Percentiles rank a stretch among this genome's conserved stretches.
These are phyloP conservation scores for Fregata magnificens DNA, from an alignment of 2,113 vertebrate genomes.

Conservation along the genomic window DNA sequence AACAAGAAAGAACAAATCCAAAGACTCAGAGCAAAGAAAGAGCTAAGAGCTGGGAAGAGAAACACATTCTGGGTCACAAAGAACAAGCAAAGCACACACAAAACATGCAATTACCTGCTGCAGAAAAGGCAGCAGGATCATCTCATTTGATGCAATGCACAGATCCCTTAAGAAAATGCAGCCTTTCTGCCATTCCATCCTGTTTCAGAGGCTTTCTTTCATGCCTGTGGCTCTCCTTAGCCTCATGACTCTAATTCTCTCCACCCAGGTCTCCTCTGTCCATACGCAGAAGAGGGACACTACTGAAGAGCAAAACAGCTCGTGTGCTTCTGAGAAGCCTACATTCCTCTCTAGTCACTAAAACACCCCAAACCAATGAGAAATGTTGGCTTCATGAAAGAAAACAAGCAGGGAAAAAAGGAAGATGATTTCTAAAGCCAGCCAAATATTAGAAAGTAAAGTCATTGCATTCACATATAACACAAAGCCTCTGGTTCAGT, in stretches of 20 bases:
- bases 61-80: not conserved
- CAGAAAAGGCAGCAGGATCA: not conserved
- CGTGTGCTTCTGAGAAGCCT: not conserved
- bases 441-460: conserved; percentile 8
- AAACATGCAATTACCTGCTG: not conserved
- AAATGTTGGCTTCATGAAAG: not conserved
- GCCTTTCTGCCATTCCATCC: not conserved
- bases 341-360: not conserved
- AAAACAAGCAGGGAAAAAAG: not conserved
- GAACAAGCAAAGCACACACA: not conserved
- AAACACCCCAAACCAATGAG: not conserved
- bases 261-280: not conserved
- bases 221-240: not conserved
- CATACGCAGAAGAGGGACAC: not conserved
- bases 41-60: not conserved
- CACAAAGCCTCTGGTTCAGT: not conserved
- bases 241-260: not conserved
- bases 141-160: not conserved
- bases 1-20: not conserved
- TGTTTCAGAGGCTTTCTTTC: not conserved
- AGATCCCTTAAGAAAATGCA: not conserved
- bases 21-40: not conserved
- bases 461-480: not conserved
- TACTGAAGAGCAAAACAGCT: not conserved
- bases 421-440: not conserved